A percentile compares a stretch with the other conserved stretches of the same genome.
These are phyloP conservation scores for Ennomos fuscantarius DNA, from an alignment of 2,888 invertebrate species.

Conservation along the genomic window DNA sequence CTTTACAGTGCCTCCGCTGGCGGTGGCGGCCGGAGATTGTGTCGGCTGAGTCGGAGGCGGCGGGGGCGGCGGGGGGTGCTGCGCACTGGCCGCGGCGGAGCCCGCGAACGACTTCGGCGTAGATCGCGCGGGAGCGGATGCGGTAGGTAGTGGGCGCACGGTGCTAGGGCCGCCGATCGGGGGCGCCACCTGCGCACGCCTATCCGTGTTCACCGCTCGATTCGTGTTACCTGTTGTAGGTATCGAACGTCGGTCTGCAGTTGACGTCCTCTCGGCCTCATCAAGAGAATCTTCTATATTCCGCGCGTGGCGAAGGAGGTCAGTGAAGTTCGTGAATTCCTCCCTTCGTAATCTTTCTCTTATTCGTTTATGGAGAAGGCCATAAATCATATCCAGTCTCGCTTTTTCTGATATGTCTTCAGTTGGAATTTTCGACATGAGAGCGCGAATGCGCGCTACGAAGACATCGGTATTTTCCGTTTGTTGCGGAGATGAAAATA, in stretches of 20 bases:
- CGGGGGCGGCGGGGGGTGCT: neutral
- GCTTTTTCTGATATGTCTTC: neutral
- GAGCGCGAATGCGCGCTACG: neutral
- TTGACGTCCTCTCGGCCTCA: neutral
- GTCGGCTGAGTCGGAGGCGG: neutral
- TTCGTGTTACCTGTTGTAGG: too few relatives aligned
- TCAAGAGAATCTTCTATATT: neutral
- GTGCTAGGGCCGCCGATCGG: neutral
- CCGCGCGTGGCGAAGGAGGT: neutral
- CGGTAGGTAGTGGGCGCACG: neutral
- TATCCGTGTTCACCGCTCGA: neutral
- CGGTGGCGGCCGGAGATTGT: too few relatives aligned
- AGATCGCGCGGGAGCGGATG: too few relatives aligned
- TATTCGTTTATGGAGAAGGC: too few relatives aligned
- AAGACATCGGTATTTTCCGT: neutral
- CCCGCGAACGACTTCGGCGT: too few relatives aligned
- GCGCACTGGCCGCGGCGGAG: neutral
- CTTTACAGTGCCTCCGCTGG: neutral
- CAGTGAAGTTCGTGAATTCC: neutral
- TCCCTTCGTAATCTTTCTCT: neutral
- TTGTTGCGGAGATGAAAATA: constrained; percentile 1
- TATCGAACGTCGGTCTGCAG: neutral
- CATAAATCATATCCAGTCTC: neutral
- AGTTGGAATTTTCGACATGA: neutral
- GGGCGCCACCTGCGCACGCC: neutral